Conservation (phyloP, 2,113 vertebrate species). For the Lampris incognitus region DNA sequence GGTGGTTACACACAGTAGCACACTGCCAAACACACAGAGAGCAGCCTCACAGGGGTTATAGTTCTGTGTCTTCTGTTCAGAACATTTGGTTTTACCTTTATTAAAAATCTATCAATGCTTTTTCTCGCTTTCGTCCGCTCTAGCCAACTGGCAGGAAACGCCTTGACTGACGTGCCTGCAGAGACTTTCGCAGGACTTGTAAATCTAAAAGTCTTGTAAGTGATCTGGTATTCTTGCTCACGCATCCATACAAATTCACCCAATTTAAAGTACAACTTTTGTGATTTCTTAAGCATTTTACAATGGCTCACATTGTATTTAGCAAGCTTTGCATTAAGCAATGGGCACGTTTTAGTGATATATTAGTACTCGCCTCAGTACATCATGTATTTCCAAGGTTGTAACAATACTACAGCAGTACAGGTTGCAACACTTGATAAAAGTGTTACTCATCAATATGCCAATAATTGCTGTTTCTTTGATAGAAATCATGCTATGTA, state of each 20-base stretch:
- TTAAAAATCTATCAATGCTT: neutral
- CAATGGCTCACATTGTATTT: neutral
- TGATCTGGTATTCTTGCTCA: neutral
- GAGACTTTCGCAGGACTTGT: constrained; percentile 10
- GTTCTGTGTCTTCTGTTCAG: neutral
- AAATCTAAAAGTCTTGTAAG: constrained; percentile 15
- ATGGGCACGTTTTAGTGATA: neutral
- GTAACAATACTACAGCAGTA: no score
- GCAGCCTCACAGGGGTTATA: neutral
- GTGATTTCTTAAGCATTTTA: neutral
- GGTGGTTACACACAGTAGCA: neutral
- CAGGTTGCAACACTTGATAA: no score
- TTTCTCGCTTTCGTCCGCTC: neutral
- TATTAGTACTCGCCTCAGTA: no score
- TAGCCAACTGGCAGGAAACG: constrained; percentile 30
- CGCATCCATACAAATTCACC: neutral
- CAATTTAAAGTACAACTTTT: neutral
- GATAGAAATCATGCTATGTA: no score
- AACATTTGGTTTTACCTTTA: neutral
- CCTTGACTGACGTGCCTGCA: neutral
- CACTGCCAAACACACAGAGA: neutral
- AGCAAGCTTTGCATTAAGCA: neutral
- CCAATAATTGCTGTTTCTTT: no score
- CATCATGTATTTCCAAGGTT: no score
- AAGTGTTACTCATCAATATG: no score